phyloP scores from a whole-genome alignment of 2,888 invertebrate genomes.

The Oxytorus armatus region DNA sequence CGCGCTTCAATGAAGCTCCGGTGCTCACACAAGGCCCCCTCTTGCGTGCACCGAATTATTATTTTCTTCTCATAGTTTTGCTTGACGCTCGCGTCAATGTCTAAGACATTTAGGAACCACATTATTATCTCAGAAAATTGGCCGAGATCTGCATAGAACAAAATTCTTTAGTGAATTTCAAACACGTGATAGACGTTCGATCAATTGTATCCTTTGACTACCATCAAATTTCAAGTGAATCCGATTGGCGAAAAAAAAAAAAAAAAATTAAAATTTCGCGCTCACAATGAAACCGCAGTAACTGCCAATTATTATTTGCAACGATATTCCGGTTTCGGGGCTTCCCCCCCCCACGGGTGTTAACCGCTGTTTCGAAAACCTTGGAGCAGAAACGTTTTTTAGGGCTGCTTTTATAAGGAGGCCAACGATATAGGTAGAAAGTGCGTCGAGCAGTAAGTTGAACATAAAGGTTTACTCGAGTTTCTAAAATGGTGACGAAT shows the following conservation, averaged over 20 bases:
- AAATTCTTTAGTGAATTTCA: too few relatives aligned
- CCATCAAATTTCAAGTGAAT: too few relatives aligned
- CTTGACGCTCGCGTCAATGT: background rate
- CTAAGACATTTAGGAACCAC: too few relatives aligned
- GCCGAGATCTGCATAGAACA: too few relatives aligned
- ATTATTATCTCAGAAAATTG: too few relatives aligned
- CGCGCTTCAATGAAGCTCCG: conserved; percentile 38
- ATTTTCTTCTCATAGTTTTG: conserved; percentile 37
- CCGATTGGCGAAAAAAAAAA: too few relatives aligned
- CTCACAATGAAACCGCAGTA: too few relatives aligned
- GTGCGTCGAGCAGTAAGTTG: background rate
- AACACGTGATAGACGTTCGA: too few relatives aligned
- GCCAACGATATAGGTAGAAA: conserved; percentile 8
- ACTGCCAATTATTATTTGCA: background rate
- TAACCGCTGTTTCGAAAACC: background rate
- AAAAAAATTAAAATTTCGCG: too few relatives aligned
- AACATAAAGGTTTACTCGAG: conserved; percentile 44
- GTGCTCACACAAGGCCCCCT: background rate
- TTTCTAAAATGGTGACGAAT: conserved; percentile 13
- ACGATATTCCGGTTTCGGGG: conserved; percentile 28
- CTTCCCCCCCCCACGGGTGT: background rate
- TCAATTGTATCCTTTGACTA: too few relatives aligned
- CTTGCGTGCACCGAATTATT: conserved; percentile 38
- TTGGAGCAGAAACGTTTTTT: conserved; percentile 5
- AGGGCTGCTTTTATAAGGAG: conserved; percentile 10